Percentiles rank a stretch among this genome's conserved stretches.
These are phyloP conservation scores for Schizothorax lantsangensis DNA, from an alignment of 2,797 vertebrate species.

Conservation along the genomic window DNA sequence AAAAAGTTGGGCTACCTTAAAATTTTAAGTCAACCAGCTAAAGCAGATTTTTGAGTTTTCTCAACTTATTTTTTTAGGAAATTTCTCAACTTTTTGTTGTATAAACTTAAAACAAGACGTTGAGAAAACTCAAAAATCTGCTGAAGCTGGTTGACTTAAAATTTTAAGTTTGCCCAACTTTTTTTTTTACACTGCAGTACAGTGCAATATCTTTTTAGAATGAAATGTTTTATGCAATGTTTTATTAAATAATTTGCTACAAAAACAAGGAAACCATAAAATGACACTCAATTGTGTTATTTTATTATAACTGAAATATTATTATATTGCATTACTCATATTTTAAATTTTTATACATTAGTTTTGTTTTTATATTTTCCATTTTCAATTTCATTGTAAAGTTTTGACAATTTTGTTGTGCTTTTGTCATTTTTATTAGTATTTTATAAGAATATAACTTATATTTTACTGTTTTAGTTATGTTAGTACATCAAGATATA, in stretches of 20 bases:
- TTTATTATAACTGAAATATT: background rate
- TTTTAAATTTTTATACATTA: background rate
- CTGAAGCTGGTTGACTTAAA: too few relatives aligned
- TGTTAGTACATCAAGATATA: background rate
- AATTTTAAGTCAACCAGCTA: too few relatives aligned
- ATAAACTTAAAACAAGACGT: too few relatives aligned
- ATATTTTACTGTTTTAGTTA: background rate
- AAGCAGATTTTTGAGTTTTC: too few relatives aligned
- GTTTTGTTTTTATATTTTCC: background rate
- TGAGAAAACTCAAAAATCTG: too few relatives aligned
- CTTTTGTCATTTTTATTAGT: too few relatives aligned
- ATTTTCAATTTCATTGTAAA: background rate
- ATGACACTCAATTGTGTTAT: background rate
- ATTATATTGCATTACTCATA: background rate
- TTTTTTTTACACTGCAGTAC: too few relatives aligned
- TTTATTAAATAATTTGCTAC: background rate
- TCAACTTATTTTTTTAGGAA: too few relatives aligned
- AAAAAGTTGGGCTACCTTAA: too few relatives aligned
- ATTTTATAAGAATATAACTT: background rate
- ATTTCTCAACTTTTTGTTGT: too few relatives aligned
- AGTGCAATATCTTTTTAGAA: background rate
- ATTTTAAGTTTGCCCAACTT: too few relatives aligned
- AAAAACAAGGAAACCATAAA: background rate
- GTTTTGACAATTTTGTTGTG: background rate
- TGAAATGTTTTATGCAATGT: background rate